A percentile compares a stretch with the other conserved stretches of the same genome.
Conservation (phyloP, 2,888 invertebrate genomes). For the Cremastinae sp. region DNA sequence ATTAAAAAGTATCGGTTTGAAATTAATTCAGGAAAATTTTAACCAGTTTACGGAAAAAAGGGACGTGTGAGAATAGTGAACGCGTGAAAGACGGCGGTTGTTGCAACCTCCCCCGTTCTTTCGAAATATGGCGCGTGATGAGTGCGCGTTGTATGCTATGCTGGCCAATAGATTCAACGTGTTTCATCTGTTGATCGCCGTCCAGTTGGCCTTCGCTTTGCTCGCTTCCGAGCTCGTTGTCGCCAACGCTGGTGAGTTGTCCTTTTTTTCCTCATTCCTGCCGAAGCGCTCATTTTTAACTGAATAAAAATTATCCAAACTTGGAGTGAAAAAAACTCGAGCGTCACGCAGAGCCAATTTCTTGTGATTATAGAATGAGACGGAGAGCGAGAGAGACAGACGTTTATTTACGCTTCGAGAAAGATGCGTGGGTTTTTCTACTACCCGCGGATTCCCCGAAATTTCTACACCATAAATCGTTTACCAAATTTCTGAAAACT, state of each 20-base stretch:
- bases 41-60: not conserved
- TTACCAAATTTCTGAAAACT: constrained; percentile 1
- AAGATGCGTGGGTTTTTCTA: constrained; percentile 18
- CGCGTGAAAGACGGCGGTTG: constrained; percentile 31
- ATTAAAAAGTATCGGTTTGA: too few species aligned
- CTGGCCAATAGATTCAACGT: constrained; percentile 47
- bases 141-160: constrained; percentile 52
- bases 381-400: constrained; percentile 9
- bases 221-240: constrained; percentile 51
- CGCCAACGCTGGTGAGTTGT: constrained; percentile 60
- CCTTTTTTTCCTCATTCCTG: constrained; percentile 3
- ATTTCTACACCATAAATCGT: constrained; percentile 11
- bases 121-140: constrained; percentile 64
- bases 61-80: constrained; percentile 31
- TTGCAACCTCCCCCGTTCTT: constrained; percentile 36
- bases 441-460: constrained; percentile 17
- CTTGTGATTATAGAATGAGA: constrained; percentile 9
- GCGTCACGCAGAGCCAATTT: constrained; percentile 8
- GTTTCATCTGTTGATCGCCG: constrained; percentile 59
- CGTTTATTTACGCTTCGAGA: constrained; percentile 29
- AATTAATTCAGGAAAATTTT: constrained; percentile 1
- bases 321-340: too few species aligned
- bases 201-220: constrained; percentile 60
- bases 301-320: not conserved
- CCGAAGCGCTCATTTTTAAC: not conserved